Conservation (phyloP, 2,888 invertebrate genomes). For the Lasioglossum morio region DNA sequence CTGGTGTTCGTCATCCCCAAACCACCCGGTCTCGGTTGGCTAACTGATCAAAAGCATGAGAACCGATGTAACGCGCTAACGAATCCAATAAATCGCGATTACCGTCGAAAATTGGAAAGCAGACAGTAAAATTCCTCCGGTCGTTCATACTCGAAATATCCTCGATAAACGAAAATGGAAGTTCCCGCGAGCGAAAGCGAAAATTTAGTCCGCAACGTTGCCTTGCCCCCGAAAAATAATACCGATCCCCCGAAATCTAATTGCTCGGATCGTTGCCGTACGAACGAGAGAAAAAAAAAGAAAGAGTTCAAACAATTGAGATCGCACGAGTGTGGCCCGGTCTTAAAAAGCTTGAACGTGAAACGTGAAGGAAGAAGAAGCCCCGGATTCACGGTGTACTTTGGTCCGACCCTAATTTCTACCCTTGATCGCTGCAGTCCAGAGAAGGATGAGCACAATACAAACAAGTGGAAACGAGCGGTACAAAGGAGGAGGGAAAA, state of each 20-base stretch:
- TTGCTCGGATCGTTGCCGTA: neutral
- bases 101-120: slow-evolving; percentile 2
- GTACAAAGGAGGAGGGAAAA: slow-evolving; percentile 24
- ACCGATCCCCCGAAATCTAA: neutral
- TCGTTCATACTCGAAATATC: slow-evolving; percentile 9
- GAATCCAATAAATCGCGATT: slow-evolving; percentile 20
- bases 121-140: slow-evolving; percentile 20
- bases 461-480: slow-evolving; percentile 41
- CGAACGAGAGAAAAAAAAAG: neutral
- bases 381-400: slow-evolving; percentile 65
- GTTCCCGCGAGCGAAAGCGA: neutral
- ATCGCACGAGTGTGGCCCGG: neutral
- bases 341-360: neutral
- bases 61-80: slow-evolving; percentile 10
- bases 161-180: slow-evolving; percentile 17
- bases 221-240: neutral
- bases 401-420: slow-evolving; percentile 54
- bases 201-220: slow-evolving; percentile 1
- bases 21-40: neutral
- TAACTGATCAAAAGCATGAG: neutral
- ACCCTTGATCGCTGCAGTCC: slow-evolving; percentile 64
- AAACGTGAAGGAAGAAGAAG: slow-evolving; percentile 11
- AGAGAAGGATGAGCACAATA: slow-evolving; percentile 55
- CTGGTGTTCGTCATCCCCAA: slow-evolving; percentile 4
- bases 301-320: neutral